Evolutionary conservation across 2,888 invertebrate species (phyloP).

Genomic region (Phymatocera aterrima): DNA sequence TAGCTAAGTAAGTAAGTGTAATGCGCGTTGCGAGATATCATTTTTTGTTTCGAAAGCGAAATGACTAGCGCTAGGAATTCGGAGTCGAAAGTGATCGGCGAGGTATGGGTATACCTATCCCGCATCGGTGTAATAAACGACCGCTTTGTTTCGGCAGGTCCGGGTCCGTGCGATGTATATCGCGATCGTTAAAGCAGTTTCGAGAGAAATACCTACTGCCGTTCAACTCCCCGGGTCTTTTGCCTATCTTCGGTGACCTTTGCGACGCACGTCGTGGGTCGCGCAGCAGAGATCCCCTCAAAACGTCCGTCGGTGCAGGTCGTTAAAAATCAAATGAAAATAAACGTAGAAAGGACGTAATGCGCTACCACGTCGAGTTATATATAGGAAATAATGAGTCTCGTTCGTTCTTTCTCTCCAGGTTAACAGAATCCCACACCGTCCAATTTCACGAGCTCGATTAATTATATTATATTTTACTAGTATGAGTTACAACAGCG

Average conservation of each 20-base stretch:
- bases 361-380: no score
- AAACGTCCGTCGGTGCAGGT: no score
- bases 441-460: no score
- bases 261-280: neutral
- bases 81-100: conserved; percentile 31
- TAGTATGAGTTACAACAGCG: no score
- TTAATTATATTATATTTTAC: no score
- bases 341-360: no score
- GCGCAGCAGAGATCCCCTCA: no score
- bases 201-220: conserved; percentile 23
- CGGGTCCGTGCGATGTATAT: conserved; percentile 41
- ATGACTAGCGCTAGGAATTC: conserved; percentile 33
- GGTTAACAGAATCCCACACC: no score
- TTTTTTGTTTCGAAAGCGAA: conserved; percentile 34
- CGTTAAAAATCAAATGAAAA: no score
- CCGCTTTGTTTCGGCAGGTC: conserved; percentile 43
- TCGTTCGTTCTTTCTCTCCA: no score
- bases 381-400: no score
- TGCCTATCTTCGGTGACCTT: conserved; percentile 8
- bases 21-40: neutral
- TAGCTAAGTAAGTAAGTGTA: neutral
- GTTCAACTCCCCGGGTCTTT: conserved; percentile 17
- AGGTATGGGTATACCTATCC: neutral
- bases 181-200: neutral
- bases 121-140: neutral